phyloP scores from a whole-genome alignment of 2,888 invertebrate genomes.

The Tribolium freemani region DNA sequence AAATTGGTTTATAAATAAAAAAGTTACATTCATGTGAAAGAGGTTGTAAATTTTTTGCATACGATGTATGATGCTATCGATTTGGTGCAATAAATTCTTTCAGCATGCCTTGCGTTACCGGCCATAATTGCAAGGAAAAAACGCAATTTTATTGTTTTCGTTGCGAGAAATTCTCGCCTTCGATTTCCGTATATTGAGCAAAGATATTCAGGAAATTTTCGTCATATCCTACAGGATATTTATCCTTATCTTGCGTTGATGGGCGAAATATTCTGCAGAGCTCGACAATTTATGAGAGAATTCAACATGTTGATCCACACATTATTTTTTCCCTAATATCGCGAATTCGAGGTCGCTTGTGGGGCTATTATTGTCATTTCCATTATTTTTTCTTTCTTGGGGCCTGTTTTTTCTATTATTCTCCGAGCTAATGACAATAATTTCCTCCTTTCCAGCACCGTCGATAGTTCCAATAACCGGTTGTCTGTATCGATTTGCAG shows the following conservation, averaged over 20 bases:
- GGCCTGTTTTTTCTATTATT: background rate
- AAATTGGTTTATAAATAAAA: slow-evolving; percentile 32
- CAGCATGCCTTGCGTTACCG: background rate
- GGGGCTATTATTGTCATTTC: background rate
- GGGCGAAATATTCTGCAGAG: slow-evolving; percentile 11
- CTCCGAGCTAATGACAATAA: slow-evolving; percentile 16
- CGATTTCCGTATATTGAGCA: slow-evolving; percentile 14
- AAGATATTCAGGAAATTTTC: slow-evolving; percentile 28
- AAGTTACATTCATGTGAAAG: slow-evolving; percentile 16
- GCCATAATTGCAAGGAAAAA: background rate
- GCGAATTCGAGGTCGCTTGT: background rate
- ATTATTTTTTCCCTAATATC: background rate
- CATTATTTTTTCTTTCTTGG: background rate
- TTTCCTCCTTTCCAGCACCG: slow-evolving; percentile 19
- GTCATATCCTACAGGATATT: slow-evolving; percentile 29
- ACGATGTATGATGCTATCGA: slow-evolving; percentile 21
- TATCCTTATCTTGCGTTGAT: slow-evolving; percentile 16
- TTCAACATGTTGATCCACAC: background rate
- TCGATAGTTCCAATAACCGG: slow-evolving; percentile 27
- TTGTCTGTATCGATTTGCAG: slow-evolving; percentile 42
- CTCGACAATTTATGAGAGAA: background rate
- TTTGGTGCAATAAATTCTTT: background rate
- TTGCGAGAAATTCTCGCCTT: background rate
- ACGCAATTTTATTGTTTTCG: slow-evolving; percentile 1
- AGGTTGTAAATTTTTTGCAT: slow-evolving; percentile 15